phyloP scores from a whole-genome alignment of 2,888 invertebrate species.

The Pomacea canaliculata region DNA sequence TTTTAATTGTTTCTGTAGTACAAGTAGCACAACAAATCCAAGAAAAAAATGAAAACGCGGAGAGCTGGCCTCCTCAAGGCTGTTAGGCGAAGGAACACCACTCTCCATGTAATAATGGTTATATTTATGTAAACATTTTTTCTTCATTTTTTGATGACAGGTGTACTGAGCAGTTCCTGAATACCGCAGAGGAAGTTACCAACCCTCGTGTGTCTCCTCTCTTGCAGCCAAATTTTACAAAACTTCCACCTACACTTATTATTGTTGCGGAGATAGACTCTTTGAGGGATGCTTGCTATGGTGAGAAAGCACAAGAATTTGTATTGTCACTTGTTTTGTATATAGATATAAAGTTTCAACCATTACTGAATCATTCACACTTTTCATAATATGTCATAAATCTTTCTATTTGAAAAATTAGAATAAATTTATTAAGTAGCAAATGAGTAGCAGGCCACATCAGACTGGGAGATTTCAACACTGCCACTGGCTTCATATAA shows the following conservation, averaged over 20 bases:
- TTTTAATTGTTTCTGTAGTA: not conserved
- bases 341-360: too few species aligned
- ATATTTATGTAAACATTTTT: too few species aligned
- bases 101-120: not conserved
- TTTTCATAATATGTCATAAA: too few species aligned
- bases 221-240: conserved; percentile 47
- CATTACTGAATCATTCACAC: too few species aligned
- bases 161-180: conserved; percentile 29
- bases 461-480: too few species aligned
- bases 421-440: too few species aligned
- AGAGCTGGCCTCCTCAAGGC: too few species aligned
- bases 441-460: too few species aligned
- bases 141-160: conserved; percentile 12
- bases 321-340: not conserved
- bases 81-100: not conserved
- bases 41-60: too few species aligned
- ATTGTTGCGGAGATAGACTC: conserved; percentile 64
- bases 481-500: too few species aligned
- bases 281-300: conserved; percentile 59
- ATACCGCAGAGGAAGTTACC: conserved; percentile 38
- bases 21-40: not conserved
- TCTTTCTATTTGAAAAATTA: too few species aligned
- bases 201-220: conserved; percentile 51
- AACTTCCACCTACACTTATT: conserved; percentile 59
- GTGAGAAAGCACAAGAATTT: conserved; percentile 36